Percentiles rank a stretch among this genome's conserved stretches.
Evolutionary conservation across 2,888 invertebrate species (phyloP).

Genomic region (Laspeyria flexula): DNA sequence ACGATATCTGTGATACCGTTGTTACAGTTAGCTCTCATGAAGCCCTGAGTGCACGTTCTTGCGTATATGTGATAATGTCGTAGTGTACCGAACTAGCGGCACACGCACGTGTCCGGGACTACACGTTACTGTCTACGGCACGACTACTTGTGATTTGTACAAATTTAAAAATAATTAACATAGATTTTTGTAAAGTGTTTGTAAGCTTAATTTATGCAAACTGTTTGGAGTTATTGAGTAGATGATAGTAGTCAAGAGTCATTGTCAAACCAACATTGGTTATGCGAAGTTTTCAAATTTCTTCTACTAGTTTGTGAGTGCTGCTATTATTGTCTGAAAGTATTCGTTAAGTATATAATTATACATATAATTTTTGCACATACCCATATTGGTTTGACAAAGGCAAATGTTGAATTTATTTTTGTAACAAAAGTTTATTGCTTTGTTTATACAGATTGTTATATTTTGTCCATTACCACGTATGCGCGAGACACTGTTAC

Average conservation of each 20-base stretch:
- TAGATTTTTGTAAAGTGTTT: slow-evolving; percentile 9
- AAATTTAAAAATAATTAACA: neutral
- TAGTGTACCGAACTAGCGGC: neutral
- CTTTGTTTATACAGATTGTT: slow-evolving; percentile 2
- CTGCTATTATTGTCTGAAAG: too few species aligned
- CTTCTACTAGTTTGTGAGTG: too few species aligned
- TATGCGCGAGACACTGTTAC: slow-evolving; percentile 39
- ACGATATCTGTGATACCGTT: slow-evolving; percentile 94
- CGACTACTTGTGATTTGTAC: neutral
- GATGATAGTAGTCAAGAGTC: neutral
- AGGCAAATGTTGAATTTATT: slow-evolving; percentile 11
- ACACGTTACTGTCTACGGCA: too few species aligned
- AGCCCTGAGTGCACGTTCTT: slow-evolving; percentile 50
- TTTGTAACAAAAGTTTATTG: slow-evolving; percentile 13
- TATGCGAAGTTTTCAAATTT: too few species aligned
- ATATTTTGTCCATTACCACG: slow-evolving; percentile 24
- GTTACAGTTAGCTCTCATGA: slow-evolving; percentile 92
- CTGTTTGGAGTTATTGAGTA: neutral
- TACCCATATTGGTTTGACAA: too few species aligned
- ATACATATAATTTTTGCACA: too few species aligned
- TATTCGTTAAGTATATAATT: too few species aligned
- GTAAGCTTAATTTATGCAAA: slow-evolving; percentile 7
- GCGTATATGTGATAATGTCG: slow-evolving; percentile 28
- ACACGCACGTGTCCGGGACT: too few species aligned
- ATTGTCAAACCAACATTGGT: too few species aligned